Evolutionary conservation across 2,797 vertebrate genomes (phyloP).

Genomic region (Chromis chromis): DNA sequence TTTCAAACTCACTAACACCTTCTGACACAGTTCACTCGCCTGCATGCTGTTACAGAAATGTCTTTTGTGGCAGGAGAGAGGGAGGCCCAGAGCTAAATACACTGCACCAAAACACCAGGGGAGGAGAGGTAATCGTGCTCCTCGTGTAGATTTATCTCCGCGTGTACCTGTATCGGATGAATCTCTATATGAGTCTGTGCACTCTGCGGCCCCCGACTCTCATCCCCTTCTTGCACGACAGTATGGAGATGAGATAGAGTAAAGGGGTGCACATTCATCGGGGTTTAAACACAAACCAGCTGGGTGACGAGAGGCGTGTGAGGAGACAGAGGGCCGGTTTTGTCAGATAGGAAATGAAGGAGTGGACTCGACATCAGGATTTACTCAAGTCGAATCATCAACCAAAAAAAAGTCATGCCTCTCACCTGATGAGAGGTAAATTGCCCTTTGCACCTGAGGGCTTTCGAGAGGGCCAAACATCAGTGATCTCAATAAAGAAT

Average conservation of each 20-base stretch:
- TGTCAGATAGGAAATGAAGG: conserved; percentile 72
- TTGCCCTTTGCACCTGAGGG: conserved; percentile 55
- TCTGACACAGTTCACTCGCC: conserved; percentile 81
- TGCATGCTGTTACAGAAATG: conserved; percentile 82
- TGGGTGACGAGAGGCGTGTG: conserved; percentile 73
- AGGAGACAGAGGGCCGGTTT: conserved; percentile 67
- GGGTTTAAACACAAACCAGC: conserved; percentile 80
- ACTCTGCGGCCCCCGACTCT: conserved; percentile 39
- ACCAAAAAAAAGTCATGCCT: conserved; percentile 15
- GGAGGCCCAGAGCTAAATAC: conserved; percentile 70
- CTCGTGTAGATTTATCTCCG: conserved; percentile 62
- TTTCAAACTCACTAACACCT: conserved; percentile 84
- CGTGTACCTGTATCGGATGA: conserved; percentile 70
- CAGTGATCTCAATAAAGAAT: conserved; percentile 3
- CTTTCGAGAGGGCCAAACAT: conserved; percentile 17
- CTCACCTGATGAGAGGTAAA: conserved; percentile 54
- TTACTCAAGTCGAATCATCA: conserved; percentile 65
- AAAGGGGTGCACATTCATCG: conserved; percentile 47
- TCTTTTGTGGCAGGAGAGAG: conserved; percentile 65
- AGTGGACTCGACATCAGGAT: conserved; percentile 69
- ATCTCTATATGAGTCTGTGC: conserved; percentile 50
- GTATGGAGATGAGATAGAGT: conserved; percentile 61
- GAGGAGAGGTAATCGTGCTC: conserved; percentile 51
- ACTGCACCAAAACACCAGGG: conserved; percentile 62
- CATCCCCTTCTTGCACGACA: conserved; percentile 63